Evolutionary conservation across 2,797 vertebrate genomes (phyloP), one percentile per base, ranked within the genome.

Genomic region (Crocidura indochinensis): DNA sequence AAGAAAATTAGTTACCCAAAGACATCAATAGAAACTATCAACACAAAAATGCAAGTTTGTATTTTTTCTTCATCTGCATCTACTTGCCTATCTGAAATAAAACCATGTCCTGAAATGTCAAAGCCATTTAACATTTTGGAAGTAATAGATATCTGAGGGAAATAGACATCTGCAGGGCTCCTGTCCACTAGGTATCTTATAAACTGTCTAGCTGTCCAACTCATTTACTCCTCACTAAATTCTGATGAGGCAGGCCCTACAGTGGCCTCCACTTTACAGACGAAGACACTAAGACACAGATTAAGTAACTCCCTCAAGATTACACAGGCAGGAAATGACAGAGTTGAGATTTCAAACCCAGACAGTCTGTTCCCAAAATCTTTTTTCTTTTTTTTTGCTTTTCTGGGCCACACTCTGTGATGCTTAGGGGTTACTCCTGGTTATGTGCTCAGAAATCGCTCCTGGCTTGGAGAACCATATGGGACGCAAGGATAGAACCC

Each of bases 1-100:
- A 78, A 81, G 74, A 91, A 95, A 93, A 78, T 60, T 65, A 86
- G 71, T 88, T 84, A 90, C 44, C 53, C 47, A 90, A 86, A 92
- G 86, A 87, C 26, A 86, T 51, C 83, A 84, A 78, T 90, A 91
- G 71, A 88, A 83, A 65, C 12, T 31, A 91, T 64, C 24, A 83
- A 83, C 29, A 73, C 78, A 77, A 78, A 86, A 88, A 5, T 17
- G 76, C 31, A 84, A 68, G 22, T n/a, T 53, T 51, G 74, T 65
- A 73, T 87, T 73, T 64, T 84, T 92, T 71, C 29, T 84, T 81
- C 46, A 76, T 60, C 71, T 73, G 69, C 94, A 84, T 77, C 80
- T 91, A 80, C 64, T 29, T 90, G 60, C 4, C 72, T 74, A 86
- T 38, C 29, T 71, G 90, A 75, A 91, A 79, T 68, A n/a, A 76